Conservation (phyloP, 2,113 vertebrate species). For the Eulacestoma nigropectus region DNA sequence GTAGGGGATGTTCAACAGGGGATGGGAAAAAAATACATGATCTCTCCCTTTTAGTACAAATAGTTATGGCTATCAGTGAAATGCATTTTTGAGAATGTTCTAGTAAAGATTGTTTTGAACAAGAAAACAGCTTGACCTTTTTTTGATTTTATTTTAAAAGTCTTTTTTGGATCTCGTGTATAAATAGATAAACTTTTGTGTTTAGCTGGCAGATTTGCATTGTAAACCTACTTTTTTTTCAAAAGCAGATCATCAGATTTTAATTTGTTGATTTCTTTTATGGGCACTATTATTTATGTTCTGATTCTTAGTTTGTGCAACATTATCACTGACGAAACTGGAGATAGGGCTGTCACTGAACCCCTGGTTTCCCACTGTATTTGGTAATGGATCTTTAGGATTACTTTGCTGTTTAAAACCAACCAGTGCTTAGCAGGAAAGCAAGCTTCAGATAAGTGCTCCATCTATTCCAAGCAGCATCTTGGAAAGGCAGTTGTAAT, state of each 20-base stretch:
- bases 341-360: background rate
- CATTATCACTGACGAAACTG: background rate
- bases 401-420: background rate
- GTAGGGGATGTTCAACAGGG: background rate
- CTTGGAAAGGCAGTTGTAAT: background rate
- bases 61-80: background rate
- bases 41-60: background rate
- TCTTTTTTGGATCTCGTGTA: accelerated
- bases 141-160: background rate
- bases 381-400: background rate
- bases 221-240: background rate
- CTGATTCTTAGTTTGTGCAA: background rate
- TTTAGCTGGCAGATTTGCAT: background rate
- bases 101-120: background rate
- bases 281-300: background rate
- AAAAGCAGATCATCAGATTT: background rate
- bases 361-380: background rate
- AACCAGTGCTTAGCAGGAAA: background rate
- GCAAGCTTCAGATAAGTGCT: background rate
- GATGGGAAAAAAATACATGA: background rate
- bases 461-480: background rate
- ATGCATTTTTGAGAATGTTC: background rate
- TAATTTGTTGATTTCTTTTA: background rate
- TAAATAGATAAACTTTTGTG: background rate
- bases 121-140: background rate